Percentiles rank a stretch among this genome's conserved stretches.
Evolutionary conservation across 2,797 vertebrate species (phyloP).

Genomic region (Cryptoblepharus egeriae): DNA sequence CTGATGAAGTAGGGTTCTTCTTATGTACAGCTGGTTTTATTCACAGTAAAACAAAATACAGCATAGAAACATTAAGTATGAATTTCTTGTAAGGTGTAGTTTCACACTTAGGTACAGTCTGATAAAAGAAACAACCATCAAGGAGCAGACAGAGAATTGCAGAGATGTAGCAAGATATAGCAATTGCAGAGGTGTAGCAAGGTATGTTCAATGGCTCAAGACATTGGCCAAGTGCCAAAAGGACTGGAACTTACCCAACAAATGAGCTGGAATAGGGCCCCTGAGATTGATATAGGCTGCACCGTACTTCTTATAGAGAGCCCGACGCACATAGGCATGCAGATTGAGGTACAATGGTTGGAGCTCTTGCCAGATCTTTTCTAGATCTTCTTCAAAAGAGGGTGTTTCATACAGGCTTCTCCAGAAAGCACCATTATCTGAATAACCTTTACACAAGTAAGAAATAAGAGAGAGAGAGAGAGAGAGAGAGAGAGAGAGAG

Average conservation of each 20-base stretch:
- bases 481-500: slow-evolving; percentile 1
- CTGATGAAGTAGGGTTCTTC: too few species aligned
- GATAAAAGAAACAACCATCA: neutral
- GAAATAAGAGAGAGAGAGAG: neutral
- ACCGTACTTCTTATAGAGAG: slow-evolving; percentile 88
- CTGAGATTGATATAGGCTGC: slow-evolving; percentile 82
- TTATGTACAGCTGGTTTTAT: too few species aligned
- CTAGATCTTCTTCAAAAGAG: slow-evolving; percentile 90
- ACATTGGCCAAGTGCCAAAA: neutral
- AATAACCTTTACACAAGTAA: slow-evolving; percentile 76
- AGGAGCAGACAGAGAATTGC: neutral
- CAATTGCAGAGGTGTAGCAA: neutral
- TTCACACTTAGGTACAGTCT: neutral
- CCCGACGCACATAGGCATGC: slow-evolving; percentile 92
- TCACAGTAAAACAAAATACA: too few species aligned
- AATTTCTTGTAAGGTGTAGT: too few species aligned
- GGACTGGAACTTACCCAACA: slow-evolving; percentile 83
- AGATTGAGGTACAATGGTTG: slow-evolving; percentile 92
- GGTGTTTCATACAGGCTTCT: slow-evolving; percentile 90
- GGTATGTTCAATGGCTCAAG: neutral
- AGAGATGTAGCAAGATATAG: neutral
- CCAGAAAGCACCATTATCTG: slow-evolving; percentile 92
- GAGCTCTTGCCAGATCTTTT: slow-evolving; percentile 88
- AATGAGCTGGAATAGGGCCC: slow-evolving; percentile 96
- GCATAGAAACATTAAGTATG: too few species aligned